Evolutionary conservation across 2,888 invertebrate genomes (phyloP), one percentile per base, ranked within the genome.

Genomic region (Cordilura impudica): DNA sequence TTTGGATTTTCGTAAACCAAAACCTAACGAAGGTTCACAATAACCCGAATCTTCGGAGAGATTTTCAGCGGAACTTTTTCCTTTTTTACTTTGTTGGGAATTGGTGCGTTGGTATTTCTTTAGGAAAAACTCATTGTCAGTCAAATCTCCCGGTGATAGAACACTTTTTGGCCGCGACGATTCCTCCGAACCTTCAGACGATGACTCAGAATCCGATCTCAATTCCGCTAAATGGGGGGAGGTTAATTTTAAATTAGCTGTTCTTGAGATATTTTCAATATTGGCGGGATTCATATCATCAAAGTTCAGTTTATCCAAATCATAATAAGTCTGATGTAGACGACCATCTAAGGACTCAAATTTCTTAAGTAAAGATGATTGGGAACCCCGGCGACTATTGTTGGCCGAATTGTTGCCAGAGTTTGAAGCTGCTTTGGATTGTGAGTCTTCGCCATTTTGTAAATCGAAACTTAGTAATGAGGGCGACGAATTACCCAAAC

Each of bases 1-100:
- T 84, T 90, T 91, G 35, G 84, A 81, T 35, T 87, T 84, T 8
- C 85, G 81, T 83, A 86, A 67, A 19, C 84, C 83, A 39, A 86
- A 84, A 8, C 71, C 73, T 43, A 73, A 7, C 5, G 71, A 61
- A 26, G 87, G 86, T 82, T 94, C 95, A 85, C 94, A 92, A 89
- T 94, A 95, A 66, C 95, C 95, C 84, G 94, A 95, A 89, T 95
- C 95, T 88, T 95, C 95, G 86, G 95, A 95, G 82, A 95, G 91
- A 91, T 95, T 95, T 87, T 95, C 95, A 19, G 93, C 93, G 53
- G 95, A 95, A 84, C 93, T 92, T 84, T 93, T 93, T 19, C 88
- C 86, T 63, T 79, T 79, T 63, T 71, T 75, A 6, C 83, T 80
- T 45, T 81, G 81, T 0, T 77, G 78, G 2, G 83, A 83, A 35